Evolutionary conservation across 2,797 vertebrate species (phyloP).

Genomic region (Cryptoprocta ferox): DNA sequence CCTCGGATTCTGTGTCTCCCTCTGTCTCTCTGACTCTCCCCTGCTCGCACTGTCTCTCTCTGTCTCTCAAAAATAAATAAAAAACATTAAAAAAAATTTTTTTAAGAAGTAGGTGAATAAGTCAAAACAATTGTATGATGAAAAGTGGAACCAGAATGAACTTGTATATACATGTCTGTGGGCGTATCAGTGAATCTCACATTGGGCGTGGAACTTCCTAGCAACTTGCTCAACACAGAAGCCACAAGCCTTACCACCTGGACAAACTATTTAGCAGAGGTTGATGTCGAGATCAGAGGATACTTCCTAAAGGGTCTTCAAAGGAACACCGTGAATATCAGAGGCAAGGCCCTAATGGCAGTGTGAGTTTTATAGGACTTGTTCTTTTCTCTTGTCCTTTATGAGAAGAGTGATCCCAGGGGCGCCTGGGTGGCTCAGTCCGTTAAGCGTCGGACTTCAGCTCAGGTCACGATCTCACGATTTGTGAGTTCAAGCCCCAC

Average conservation of each 20-base stretch:
- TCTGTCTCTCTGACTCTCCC: no score
- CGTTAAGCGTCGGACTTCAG: no score
- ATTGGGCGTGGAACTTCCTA: not conserved
- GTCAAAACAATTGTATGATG: not conserved
- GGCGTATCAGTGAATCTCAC: not conserved
- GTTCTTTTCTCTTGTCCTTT: not conserved
- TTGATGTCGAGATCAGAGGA: not conserved
- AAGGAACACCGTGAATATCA: not conserved
- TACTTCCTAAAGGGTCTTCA: not conserved
- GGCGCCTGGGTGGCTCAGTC: no score
- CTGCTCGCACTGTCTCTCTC: no score
- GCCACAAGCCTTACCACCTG: not conserved
- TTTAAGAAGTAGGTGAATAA: not conserved
- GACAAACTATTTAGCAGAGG: not conserved
- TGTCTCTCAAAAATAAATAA: no score
- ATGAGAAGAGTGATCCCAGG: not conserved
- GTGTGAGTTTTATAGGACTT: not conserved
- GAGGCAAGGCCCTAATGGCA: not conserved
- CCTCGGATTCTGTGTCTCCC: no score
- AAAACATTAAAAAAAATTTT: no score
- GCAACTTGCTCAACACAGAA: not conserved
- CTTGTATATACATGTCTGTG: not conserved
- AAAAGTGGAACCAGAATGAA: slow-evolving; percentile 5
- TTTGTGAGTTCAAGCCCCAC: no score
- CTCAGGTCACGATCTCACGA: no score